Conservation (phyloP, 2,888 invertebrate species). For the Thera obeliscata region DNA sequence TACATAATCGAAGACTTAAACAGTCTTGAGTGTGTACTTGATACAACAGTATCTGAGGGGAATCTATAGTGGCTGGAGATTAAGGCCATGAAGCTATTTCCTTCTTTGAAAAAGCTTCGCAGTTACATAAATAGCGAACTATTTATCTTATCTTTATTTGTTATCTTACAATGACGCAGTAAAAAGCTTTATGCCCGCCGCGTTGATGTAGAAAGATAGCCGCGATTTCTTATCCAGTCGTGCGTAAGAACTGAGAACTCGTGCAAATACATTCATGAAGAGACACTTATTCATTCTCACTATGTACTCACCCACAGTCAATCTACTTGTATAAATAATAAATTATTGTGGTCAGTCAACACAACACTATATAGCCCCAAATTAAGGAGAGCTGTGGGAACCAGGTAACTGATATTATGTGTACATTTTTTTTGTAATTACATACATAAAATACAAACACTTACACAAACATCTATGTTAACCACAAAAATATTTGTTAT, state of each 20-base stretch:
- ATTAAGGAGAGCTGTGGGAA: too few species aligned
- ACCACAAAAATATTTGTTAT: too few species aligned
- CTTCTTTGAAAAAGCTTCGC: too few species aligned
- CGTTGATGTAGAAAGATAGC: conserved; percentile 50
- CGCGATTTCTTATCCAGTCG: conserved; percentile 55
- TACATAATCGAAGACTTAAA: too few species aligned
- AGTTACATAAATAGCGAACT: background rate
- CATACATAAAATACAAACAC: too few species aligned
- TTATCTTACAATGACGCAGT: conserved; percentile 37
- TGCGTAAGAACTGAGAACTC: conserved; percentile 33
- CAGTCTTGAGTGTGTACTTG: too few species aligned
- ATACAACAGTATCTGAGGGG: conserved; percentile 3
- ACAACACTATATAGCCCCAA: too few species aligned
- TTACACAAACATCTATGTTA: too few species aligned
- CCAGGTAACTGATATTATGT: too few species aligned
- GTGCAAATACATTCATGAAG: conserved; percentile 11
- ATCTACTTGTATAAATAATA: conserved; percentile 29
- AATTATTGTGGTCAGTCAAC: too few species aligned
- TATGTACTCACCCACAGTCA: conserved; percentile 15
- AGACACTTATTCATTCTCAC: conserved; percentile 1
- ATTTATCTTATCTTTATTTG: conserved; percentile 20
- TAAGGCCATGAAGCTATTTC: too few species aligned
- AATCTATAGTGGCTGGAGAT: conserved; percentile 27
- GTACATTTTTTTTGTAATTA: too few species aligned
- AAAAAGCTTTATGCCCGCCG: conserved; percentile 40